Percentiles rank a stretch among this genome's conserved stretches.
Conservation (phyloP, 2,797 vertebrate species). For the Anniella stebbinsi region DNA sequence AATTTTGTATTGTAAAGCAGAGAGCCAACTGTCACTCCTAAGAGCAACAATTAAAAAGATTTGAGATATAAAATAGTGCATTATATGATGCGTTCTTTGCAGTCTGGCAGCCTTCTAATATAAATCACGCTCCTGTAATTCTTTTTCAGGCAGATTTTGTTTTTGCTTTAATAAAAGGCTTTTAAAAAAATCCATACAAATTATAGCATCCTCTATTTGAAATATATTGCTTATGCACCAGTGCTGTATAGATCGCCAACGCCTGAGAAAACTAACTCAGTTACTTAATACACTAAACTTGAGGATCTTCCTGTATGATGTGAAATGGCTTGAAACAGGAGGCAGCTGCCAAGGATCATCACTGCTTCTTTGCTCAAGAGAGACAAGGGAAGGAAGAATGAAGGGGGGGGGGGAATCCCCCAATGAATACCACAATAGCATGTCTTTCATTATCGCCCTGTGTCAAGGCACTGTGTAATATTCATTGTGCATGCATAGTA, state of each 20-base stretch:
- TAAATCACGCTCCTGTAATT: slow-evolving; percentile 79
- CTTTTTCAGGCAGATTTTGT: slow-evolving; percentile 74
- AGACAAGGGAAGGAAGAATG: slow-evolving; percentile 79
- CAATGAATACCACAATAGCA: slow-evolving; percentile 85
- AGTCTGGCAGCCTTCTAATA: slow-evolving; percentile 77
- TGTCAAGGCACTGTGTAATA: slow-evolving; percentile 87
- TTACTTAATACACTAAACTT: slow-evolving; percentile 87
- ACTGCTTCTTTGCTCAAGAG: slow-evolving; percentile 83
- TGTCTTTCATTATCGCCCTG: slow-evolving; percentile 89
- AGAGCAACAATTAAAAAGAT: slow-evolving; percentile 81
- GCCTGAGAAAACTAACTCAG: slow-evolving; percentile 75
- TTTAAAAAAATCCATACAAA: slow-evolving; percentile 67
- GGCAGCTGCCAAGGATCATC: slow-evolving; percentile 85
- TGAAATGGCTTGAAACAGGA: slow-evolving; percentile 89
- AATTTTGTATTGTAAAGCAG: slow-evolving; percentile 63
- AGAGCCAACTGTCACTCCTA: slow-evolving; percentile 72
- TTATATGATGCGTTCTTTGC: slow-evolving; percentile 81
- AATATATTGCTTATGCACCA: slow-evolving; percentile 72
- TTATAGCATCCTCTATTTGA: slow-evolving; percentile 72
- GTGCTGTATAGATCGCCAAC: slow-evolving; percentile 69
- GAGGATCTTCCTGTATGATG: slow-evolving; percentile 85
- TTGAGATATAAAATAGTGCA: slow-evolving; percentile 72
- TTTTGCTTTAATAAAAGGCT: not conserved
- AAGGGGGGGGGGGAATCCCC: slow-evolving; percentile 80
- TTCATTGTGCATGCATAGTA: slow-evolving; percentile 91